Evolutionary conservation across 37 sponge, comb jelly and placozoan species (phyloP).

Genomic region (Hormiphora californensis): DNA sequence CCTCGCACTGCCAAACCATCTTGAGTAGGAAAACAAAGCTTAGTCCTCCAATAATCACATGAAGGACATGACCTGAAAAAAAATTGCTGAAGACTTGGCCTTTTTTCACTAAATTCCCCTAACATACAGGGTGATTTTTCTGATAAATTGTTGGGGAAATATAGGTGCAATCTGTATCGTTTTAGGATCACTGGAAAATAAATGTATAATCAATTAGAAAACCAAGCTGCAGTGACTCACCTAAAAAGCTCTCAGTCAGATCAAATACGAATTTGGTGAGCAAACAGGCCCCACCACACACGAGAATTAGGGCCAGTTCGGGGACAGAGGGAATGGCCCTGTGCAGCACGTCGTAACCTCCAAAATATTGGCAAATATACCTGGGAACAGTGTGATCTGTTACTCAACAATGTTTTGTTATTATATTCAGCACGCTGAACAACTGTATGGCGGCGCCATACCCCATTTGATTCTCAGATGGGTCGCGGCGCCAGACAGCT

Average conservation of each 20-base stretch:
- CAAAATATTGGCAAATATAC: slow-evolving; percentile 16
- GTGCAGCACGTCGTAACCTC: not conserved
- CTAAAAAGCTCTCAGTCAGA: not conserved
- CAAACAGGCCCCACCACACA: not conserved
- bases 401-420: too few relatives aligned
- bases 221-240: not conserved
- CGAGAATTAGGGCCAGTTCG: not conserved
- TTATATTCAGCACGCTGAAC: too few relatives aligned
- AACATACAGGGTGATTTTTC: too few relatives aligned
- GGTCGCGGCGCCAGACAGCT: too few relatives aligned
- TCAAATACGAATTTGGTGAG: slow-evolving; percentile 25
- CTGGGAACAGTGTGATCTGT: too few relatives aligned
- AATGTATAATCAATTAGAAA: too few relatives aligned
- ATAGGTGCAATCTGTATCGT: not conserved
- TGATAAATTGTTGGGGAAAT: not conserved
- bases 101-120: too few relatives aligned
- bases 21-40: not conserved
- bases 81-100: too few relatives aligned
- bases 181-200: not conserved
- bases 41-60: slow-evolving; percentile 16
- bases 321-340: not conserved
- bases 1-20: slow-evolving; percentile 8
- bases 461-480: too few relatives aligned
- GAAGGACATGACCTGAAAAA: not conserved
- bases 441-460: too few relatives aligned